These are phyloP conservation scores for Erpobdella octoculata DNA, from an alignment of 2,888 invertebrate species.

Conservation along the genomic window DNA sequence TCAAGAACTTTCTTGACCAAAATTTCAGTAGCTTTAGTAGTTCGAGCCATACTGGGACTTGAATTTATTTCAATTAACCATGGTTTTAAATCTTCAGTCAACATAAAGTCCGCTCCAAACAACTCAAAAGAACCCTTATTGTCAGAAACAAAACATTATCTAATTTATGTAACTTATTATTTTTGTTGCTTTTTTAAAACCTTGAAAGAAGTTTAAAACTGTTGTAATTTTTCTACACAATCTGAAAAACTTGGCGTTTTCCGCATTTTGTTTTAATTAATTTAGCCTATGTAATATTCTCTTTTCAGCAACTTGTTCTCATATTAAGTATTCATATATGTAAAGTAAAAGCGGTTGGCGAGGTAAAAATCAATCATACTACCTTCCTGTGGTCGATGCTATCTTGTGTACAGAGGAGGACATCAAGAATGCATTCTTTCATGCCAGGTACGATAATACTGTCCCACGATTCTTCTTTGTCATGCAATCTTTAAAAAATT, in stretches of 20 bases:
- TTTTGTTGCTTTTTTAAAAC: no score
- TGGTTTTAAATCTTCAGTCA: slow-evolving; percentile 69
- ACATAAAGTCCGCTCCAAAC: slow-evolving; percentile 84
- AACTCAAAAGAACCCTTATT: slow-evolving; percentile 72
- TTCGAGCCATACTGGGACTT: slow-evolving; percentile 71
- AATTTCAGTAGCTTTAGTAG: slow-evolving; percentile 72
- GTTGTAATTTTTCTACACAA: no score
- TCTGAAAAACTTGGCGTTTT: no score
- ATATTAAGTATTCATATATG: no score
- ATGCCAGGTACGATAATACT: slow-evolving; percentile 73
- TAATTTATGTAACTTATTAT: background rate
- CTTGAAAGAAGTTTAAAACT: no score
- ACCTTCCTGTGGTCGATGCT: slow-evolving; percentile 52
- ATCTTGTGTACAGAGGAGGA: slow-evolving; percentile 68
- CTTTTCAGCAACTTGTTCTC: no score
- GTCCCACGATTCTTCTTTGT: slow-evolving; percentile 59
- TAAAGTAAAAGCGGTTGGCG: background rate
- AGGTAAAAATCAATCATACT: background rate
- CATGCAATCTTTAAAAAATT: no score
- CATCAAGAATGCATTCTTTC: slow-evolving; percentile 70
- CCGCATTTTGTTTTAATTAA: no score
- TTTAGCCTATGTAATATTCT: no score
- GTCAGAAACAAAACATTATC: background rate
- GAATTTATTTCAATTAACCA: slow-evolving; percentile 89
- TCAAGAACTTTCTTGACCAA: slow-evolving; percentile 73